These are phyloP conservation scores for Caenorhabditis uteleia DNA, from an alignment of 2,888 invertebrate species.

Conservation along the genomic window DNA sequence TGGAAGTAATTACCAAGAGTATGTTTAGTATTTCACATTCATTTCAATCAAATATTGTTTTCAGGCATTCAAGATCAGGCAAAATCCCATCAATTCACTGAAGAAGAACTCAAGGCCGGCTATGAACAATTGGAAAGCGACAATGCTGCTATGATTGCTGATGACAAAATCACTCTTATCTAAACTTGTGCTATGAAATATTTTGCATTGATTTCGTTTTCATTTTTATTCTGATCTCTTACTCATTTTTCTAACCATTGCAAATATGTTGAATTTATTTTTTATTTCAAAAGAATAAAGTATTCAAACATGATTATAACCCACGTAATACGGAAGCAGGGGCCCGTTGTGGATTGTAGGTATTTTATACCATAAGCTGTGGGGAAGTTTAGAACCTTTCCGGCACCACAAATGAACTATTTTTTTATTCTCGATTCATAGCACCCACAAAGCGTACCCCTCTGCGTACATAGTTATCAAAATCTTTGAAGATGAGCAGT, in stretches of 20 bases:
- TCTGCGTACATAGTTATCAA: no score
- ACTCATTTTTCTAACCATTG: no score
- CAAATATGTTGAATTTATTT: not conserved
- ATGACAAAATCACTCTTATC: constrained; percentile 57
- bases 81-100: constrained; percentile 51
- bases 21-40: constrained; percentile 6
- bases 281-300: not conserved
- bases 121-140: constrained; percentile 61
- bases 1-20: constrained; percentile 43
- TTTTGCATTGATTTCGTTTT: not conserved
- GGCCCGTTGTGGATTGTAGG: no score
- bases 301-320: constrained; percentile 1
- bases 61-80: constrained; percentile 51
- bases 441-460: no score
- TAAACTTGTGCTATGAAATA: constrained; percentile 14
- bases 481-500: no score
- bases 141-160: constrained; percentile 61
- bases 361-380: no score
- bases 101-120: constrained; percentile 59
- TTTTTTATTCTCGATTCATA: no score
- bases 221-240: constrained; percentile 19
- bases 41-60: constrained; percentile 10
- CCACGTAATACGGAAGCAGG: no score
- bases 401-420: no score
- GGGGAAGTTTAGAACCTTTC: no score